phyloP scores from a whole-genome alignment of 2,888 invertebrate genomes.

The Callimorpha dominula region DNA sequence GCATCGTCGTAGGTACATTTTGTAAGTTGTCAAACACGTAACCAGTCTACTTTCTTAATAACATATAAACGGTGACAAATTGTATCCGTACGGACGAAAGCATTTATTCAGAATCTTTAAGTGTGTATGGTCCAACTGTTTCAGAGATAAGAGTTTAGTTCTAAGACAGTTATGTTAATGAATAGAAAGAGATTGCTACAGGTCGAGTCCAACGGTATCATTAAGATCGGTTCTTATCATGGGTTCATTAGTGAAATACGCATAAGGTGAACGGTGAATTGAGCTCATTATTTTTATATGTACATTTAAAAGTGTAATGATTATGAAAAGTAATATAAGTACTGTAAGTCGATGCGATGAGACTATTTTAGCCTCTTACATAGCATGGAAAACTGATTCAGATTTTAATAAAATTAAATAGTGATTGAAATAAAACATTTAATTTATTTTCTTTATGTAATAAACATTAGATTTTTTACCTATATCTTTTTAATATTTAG shows the following conservation, averaged over 20 bases:
- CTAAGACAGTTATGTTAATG: slow-evolving; percentile 56
- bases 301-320: neutral
- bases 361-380: too few species aligned
- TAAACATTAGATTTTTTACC: too few species aligned
- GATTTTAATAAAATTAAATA: neutral
- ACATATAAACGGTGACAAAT: slow-evolving; percentile 31
- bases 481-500: too few species aligned
- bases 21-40: slow-evolving; percentile 35
- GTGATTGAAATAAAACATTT: too few species aligned
- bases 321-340: neutral
- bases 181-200: slow-evolving; percentile 45
- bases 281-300: neutral
- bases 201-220: slow-evolving; percentile 32
- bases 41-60: slow-evolving; percentile 39
- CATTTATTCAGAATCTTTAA: neutral
- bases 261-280: neutral
- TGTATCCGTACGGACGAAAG: slow-evolving; percentile 15
- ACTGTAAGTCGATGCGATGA: too few species aligned
- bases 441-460: too few species aligned
- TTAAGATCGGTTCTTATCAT: slow-evolving; percentile 47
- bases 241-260: slow-evolving; percentile 46
- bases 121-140: slow-evolving; percentile 40
- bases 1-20: slow-evolving; percentile 23
- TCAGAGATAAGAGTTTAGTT: slow-evolving; percentile 50
- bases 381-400: neutral